phyloP scores from a whole-genome alignment of 2,888 invertebrate species.

The Epinotia nisella region DNA sequence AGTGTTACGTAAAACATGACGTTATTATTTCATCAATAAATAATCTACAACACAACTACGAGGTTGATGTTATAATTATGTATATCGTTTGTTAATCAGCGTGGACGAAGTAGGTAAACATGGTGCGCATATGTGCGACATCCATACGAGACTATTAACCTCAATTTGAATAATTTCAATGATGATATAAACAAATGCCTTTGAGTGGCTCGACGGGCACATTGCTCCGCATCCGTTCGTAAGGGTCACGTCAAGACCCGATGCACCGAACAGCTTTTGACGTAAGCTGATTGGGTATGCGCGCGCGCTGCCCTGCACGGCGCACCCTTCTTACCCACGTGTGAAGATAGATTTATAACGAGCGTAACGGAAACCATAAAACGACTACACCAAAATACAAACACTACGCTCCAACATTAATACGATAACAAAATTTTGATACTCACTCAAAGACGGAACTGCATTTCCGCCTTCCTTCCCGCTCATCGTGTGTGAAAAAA shows the following conservation, averaged over 20 bases:
- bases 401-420: conserved; percentile 45
- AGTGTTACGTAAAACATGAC: conserved; percentile 57
- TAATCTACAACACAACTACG: conserved; percentile 33
- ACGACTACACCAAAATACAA: conserved; percentile 48
- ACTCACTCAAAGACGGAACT: conserved; percentile 83
- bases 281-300: conserved; percentile 51
- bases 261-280: conserved; percentile 61
- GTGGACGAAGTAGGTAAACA: conserved; percentile 74
- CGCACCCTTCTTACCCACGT: conserved; percentile 55
- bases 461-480: conserved; percentile 83
- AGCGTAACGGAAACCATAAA: conserved; percentile 46
- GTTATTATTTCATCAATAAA: conserved; percentile 49
- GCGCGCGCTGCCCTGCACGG: conserved; percentile 47
- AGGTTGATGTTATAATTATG: conserved; percentile 51
- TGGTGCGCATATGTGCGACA: conserved; percentile 82
- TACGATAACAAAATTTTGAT: conserved; percentile 56
- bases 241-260: conserved; percentile 68
- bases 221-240: conserved; percentile 74
- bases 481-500: conserved; percentile 79
- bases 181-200: conserved; percentile 75
- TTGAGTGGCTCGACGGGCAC: conserved; percentile 73
- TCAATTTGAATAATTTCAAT: conserved; percentile 80
- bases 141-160: conserved; percentile 80
- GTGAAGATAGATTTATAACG: conserved; percentile 48
- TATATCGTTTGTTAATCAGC: conserved; percentile 73